phyloP scores from a whole-genome alignment of 1,140 invertebrate genomes.

The Grapholita molesta region DNA sequence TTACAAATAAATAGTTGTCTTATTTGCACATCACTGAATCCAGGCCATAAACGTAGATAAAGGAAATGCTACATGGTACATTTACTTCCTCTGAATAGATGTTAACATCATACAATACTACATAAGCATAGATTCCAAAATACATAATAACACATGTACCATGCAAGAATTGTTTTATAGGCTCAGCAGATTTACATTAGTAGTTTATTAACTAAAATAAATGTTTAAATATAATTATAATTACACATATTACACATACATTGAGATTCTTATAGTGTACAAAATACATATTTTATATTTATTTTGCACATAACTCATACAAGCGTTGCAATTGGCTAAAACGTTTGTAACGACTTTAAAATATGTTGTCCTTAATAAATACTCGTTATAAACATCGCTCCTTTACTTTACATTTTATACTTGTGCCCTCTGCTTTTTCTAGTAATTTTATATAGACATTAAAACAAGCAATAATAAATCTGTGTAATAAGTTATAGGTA shows the following conservation, averaged over 20 bases:
- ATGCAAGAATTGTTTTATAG: neutral
- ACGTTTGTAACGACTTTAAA: neutral
- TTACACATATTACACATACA: neutral
- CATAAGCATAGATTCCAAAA: too few species aligned
- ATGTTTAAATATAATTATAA: neutral
- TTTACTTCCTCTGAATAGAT: too few species aligned
- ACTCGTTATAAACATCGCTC: neutral
- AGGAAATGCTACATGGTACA: neutral
- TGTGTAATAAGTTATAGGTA: neutral
- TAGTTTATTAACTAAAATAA: neutral
- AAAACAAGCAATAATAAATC: neutral
- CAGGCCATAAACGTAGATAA: neutral
- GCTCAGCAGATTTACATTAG: neutral
- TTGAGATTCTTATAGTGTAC: neutral
- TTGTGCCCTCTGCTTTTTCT: neutral
- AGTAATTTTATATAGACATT: neutral
- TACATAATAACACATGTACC: neutral
- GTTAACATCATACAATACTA: neutral
- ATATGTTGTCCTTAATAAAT: neutral
- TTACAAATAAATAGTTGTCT: conserved; percentile 3
- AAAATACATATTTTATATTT: conserved; percentile 1
- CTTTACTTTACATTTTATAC: neutral
- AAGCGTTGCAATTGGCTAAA: neutral
- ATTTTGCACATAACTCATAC: neutral
- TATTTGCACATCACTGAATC: conserved; percentile 5